Evolutionary conservation across 2,888 invertebrate genomes (phyloP).

Genomic region (Lepidochrysops patricia): DNA sequence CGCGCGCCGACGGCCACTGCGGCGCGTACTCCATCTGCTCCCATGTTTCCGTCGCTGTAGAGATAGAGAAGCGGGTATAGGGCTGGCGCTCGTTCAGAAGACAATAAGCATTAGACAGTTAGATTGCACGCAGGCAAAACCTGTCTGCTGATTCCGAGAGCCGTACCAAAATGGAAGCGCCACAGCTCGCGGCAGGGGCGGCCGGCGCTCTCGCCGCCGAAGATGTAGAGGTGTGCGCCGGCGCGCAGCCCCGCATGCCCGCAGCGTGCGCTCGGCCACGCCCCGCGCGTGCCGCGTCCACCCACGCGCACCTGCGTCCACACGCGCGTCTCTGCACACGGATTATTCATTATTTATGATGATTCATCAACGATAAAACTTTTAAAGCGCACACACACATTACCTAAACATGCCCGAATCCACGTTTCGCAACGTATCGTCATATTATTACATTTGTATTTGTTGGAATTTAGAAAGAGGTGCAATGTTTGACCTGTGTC

Average conservation of each 20-base stretch:
- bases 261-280: slow-evolving; percentile 79
- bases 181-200: slow-evolving; percentile 84
- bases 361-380: too few relatives aligned
- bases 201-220: slow-evolving; percentile 85
- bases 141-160: too few relatives aligned
- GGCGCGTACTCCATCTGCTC: slow-evolving; percentile 79
- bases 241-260: slow-evolving; percentile 87
- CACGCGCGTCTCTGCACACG: slow-evolving; percentile 67
- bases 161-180: slow-evolving; percentile 85
- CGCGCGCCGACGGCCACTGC: slow-evolving; percentile 79
- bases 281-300: slow-evolving; percentile 55
- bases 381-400: too few relatives aligned
- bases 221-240: slow-evolving; percentile 84
- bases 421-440: too few relatives aligned
- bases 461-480: too few relatives aligned
- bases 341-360: not conserved
- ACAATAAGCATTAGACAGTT: too few relatives aligned
- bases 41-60: slow-evolving; percentile 82
- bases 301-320: slow-evolving; percentile 78
- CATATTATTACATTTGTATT: not conserved
- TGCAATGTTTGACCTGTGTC: slow-evolving; percentile 74
- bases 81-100: too few relatives aligned
- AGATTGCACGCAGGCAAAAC: too few relatives aligned
- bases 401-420: too few relatives aligned
- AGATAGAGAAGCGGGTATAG: not conserved